Base-by-base conservation (phyloP, 1,140 invertebrate species). In the Trichonephila inaurata region DNA sequence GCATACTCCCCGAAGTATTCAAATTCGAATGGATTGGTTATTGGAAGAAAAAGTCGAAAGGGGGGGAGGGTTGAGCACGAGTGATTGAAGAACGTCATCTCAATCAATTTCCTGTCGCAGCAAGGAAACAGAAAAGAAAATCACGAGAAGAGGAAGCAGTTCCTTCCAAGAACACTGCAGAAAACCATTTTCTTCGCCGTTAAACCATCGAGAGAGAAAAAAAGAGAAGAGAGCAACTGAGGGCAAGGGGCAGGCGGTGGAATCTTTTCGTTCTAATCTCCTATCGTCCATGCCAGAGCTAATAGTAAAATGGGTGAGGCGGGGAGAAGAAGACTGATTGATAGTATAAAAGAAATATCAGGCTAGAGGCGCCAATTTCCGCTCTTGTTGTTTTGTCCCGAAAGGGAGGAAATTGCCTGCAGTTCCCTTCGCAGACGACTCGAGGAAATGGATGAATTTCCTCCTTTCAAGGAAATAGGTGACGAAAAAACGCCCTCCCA, bases 381-480 rank as follows among this genome's bases (percentile, higher is more conserved):
- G 58, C 28, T 64, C 19, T 19, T 88, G 86, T 88, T 88, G 60
- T 88, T 85, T 88, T 61, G 86, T 64, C 19, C 40, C 86, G 58
- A 88, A 88, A 44, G 2, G 14, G 62, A 88, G 86, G 86, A 88
- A 88, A 88, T 88, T 88, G 86, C 61, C 21, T 64, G n/a, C 33
- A 60, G 60, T 58, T 21, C 86, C 18, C n/a, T 28, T 88, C 6
- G 86, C 28, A 64, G 28, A 64, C 33, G 28, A 88, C 51, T 8
- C 19, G 14, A 18, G 86, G 86, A 88, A 88, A 88, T 88, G 60
- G 86, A 64, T 88, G 86, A 88, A 88, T 88, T 88, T 88, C 86
- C 60, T 24, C 62, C 44, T 88, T 64, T 88, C 60, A 60, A 44
- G 86, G 86, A 88, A 88, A 88, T 88, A 88, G 86, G 60, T 88